These are phyloP conservation scores for Brenthis ino DNA, from an alignment of 2,888 invertebrate species.

Conservation along the genomic window DNA sequence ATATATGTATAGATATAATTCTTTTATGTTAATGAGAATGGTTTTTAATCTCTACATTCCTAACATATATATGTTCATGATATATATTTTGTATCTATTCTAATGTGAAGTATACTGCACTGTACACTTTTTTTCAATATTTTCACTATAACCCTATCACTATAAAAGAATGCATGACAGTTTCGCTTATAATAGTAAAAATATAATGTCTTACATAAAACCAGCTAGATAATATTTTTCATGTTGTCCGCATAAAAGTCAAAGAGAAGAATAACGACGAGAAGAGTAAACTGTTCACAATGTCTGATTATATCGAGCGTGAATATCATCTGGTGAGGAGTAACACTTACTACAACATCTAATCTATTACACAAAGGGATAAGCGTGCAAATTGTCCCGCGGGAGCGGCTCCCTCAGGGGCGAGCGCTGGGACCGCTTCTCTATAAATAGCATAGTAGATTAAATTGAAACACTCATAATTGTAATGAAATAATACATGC, in stretches of 20 bases:
- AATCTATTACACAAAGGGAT: constrained; percentile 47
- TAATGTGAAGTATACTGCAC: too few species aligned
- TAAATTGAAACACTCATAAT: constrained; percentile 19
- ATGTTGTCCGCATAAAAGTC: neutral
- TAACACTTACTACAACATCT: constrained; percentile 40
- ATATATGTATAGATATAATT: too few species aligned
- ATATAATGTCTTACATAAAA: too few species aligned
- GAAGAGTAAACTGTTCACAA: constrained; percentile 8
- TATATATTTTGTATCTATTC: too few species aligned
- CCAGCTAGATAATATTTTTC: too few species aligned
- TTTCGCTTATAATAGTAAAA: too few species aligned
- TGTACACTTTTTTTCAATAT: too few species aligned
- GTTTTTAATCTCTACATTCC: too few species aligned
- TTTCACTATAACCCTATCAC: too few species aligned
- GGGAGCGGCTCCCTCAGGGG: constrained; percentile 41
- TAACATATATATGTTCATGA: too few species aligned
- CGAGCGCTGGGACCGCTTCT: constrained; percentile 33
- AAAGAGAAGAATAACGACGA: neutral
- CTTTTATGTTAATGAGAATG: too few species aligned
- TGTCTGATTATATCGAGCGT: constrained; percentile 23
- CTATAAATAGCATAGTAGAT: constrained; percentile 37
- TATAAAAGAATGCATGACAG: too few species aligned
- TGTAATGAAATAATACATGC: constrained; percentile 8
- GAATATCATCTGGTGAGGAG: constrained; percentile 19
- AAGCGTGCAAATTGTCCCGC: constrained; percentile 45